A percentile compares a stretch with the other conserved stretches of the same genome.
phyloP scores from a whole-genome alignment of 2,797 vertebrate genomes.

The Euthynnus affinis region DNA sequence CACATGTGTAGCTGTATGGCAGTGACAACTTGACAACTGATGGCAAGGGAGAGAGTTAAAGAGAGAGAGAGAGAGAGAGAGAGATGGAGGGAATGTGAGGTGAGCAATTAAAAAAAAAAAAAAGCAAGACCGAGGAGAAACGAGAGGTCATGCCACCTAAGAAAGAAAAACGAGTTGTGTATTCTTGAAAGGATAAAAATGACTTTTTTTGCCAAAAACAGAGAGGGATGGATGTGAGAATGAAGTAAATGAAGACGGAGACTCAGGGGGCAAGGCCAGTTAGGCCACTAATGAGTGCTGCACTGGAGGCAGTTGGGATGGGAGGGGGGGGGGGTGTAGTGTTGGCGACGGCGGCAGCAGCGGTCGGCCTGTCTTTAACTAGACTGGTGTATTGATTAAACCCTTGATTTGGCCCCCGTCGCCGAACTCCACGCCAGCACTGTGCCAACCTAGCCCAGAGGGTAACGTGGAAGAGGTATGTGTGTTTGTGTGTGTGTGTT shows the following conservation, averaged over 20 bases:
- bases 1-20: conserved; percentile 73
- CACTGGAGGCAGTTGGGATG: conserved; percentile 62
- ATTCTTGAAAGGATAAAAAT: conserved; percentile 44
- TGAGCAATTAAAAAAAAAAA: conserved; percentile 25
- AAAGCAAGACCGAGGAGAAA: conserved; percentile 32
- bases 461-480: conserved; percentile 70
- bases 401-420: conserved; percentile 92
- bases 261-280: conserved; percentile 66
- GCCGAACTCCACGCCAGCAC: conserved; percentile 76
- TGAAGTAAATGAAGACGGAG: conserved; percentile 57
- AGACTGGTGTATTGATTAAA: conserved; percentile 99
- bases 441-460: conserved; percentile 76
- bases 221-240: conserved; percentile 43
- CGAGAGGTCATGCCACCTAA: conserved; percentile 27
- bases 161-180: conserved; percentile 19
- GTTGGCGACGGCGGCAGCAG: conserved; percentile 81
- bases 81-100: conserved; percentile 40
- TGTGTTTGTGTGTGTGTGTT: conserved; percentile 44
- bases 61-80: conserved; percentile 17
- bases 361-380: conserved; percentile 93
- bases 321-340: conserved; percentile 58
- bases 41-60: conserved; percentile 37
- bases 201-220: conserved; percentile 42
- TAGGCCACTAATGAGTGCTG: conserved; percentile 72
- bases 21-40: conserved; percentile 79